These are phyloP conservation scores for Metopia argyrocephala DNA, from an alignment of 2,888 invertebrate species.

Conservation along the genomic window DNA sequence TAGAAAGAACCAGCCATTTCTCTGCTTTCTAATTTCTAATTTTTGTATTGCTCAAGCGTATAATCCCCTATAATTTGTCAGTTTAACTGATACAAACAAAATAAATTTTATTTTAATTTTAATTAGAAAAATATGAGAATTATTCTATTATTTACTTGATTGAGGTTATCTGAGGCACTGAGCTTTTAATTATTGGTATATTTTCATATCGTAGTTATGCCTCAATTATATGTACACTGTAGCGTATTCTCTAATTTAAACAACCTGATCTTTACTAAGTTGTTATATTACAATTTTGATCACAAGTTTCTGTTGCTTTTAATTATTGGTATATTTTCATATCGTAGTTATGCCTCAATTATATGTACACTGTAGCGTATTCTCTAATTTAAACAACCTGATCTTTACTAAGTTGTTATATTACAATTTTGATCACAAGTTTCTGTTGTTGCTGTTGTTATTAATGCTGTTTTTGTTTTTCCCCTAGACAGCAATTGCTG, in stretches of 20 bases:
- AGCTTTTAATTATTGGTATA: background rate
- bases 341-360: background rate
- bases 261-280: conserved; percentile 56
- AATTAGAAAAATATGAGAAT: background rate
- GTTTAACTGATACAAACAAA: background rate
- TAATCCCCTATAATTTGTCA: background rate
- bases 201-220: too few relatives aligned
- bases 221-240: background rate
- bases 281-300: conserved; percentile 53
- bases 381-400: conserved; percentile 19
- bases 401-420: conserved; percentile 56
- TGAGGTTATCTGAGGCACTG: background rate
- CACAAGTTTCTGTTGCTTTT: conserved; percentile 32
- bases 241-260: background rate
- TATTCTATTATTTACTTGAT: conserved; percentile 27
- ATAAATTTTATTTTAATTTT: background rate
- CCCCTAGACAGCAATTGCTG: conserved; percentile 2
- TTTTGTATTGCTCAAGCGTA: conserved; percentile 1
- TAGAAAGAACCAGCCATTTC: too few relatives aligned
- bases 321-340: too few relatives aligned
- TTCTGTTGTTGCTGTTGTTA: conserved; percentile 12
- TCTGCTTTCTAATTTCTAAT: too few relatives aligned
- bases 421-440: conserved; percentile 50
- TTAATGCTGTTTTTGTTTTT: background rate
- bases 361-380: background rate